Conservation (phyloP, 2,888 invertebrate species). For the Aspidiotus destructor region DNA sequence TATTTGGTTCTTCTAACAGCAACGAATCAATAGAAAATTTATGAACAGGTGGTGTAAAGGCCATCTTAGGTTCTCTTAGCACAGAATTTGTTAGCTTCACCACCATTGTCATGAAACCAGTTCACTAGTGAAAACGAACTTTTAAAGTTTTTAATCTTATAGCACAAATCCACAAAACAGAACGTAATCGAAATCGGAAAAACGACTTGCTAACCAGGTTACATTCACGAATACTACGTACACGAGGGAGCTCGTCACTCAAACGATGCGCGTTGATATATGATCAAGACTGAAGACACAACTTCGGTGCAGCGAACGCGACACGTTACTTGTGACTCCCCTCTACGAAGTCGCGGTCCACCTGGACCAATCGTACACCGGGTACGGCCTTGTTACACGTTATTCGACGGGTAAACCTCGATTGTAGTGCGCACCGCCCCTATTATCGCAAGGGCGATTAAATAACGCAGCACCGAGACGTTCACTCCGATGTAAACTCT, state of each 20-base stretch:
- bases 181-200: neutral
- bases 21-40: conserved; percentile 27
- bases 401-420: neutral
- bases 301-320: neutral
- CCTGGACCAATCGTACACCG: neutral
- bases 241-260: neutral
- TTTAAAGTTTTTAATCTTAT: too few species aligned
- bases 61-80: neutral
- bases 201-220: neutral
- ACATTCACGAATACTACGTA: neutral
- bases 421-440: neutral
- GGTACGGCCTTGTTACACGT: neutral
- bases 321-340: neutral
- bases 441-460: neutral
- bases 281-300: neutral
- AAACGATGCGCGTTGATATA: neutral
- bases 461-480: neutral
- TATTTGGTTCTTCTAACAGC: neutral
- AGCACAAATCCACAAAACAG: neutral
- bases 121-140: neutral
- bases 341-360: neutral
- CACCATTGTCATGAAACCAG: conserved; percentile 1
- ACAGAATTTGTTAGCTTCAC: too few species aligned
- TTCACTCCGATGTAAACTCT: neutral
- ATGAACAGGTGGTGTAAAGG: neutral